phyloP scores from a whole-genome alignment of 64 coral and sea anemone species.

The Acropora tenuis region DNA sequence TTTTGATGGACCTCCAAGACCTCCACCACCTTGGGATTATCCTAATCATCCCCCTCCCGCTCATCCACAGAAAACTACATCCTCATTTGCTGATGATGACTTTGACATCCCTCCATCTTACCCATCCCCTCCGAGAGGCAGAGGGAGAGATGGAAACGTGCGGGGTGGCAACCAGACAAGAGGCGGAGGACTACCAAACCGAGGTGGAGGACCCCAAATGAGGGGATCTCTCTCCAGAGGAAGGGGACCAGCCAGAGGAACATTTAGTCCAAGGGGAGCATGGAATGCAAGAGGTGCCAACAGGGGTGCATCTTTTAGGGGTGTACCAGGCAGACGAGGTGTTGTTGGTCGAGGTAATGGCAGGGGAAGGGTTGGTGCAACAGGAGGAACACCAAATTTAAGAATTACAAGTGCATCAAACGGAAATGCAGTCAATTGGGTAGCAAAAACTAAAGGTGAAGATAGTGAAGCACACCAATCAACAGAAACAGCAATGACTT shows the following conservation, averaged over 20 bases:
- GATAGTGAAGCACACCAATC: neutral
- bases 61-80: neutral
- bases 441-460: neutral
- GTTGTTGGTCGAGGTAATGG: neutral
- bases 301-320: neutral
- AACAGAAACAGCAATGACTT: neutral
- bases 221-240: slow-evolving; percentile 15
- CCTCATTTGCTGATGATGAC: slow-evolving; percentile 32
- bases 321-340: neutral
- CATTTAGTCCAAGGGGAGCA: neutral
- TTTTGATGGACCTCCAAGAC: slow-evolving; percentile 30
- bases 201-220: slow-evolving; percentile 9
- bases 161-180: slow-evolving; percentile 6
- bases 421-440: neutral
- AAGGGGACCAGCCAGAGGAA: neutral
- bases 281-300: neutral
- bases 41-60: neutral
- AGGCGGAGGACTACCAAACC: slow-evolving; percentile 11
- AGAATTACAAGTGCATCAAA: neutral
- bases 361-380: neutral
- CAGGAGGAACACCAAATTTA: neutral
- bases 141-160: slow-evolving; percentile 13
- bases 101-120: slow-evolving; percentile 22
- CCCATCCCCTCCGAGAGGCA: slow-evolving; percentile 36
- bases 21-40: neutral